These are phyloP conservation scores for Temnothorax unifasciatus DNA, from an alignment of 2,888 invertebrate genomes.

Conservation along the genomic window DNA sequence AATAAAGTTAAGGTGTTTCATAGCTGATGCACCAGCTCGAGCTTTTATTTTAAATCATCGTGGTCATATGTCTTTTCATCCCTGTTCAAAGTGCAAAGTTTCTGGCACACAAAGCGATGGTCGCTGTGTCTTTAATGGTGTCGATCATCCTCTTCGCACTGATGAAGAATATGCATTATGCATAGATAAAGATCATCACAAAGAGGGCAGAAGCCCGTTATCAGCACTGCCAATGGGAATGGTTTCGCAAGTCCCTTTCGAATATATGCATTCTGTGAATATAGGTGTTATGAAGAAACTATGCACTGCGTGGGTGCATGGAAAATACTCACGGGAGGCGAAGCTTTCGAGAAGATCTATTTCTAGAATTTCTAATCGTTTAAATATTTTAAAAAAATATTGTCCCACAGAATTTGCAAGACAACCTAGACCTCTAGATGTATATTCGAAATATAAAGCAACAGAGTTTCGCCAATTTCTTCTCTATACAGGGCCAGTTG, in stretches of 20 bases:
- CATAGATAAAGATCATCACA: neutral
- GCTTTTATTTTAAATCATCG: neutral
- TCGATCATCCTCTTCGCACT: neutral
- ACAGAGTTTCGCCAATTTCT: too few species aligned
- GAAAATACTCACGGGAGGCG: too few species aligned
- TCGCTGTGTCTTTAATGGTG: neutral
- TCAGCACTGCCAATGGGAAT: neutral
- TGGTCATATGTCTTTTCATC: neutral
- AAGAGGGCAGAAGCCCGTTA: neutral
- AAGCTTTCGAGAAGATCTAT: constrained; percentile 2
- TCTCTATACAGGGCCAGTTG: too few species aligned
- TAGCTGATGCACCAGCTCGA: constrained; percentile 16
- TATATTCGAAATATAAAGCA: too few species aligned
- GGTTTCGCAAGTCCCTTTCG: constrained; percentile 1
- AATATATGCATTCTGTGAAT: neutral
- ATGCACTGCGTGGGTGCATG: too few species aligned
- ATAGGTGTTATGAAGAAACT: neutral
- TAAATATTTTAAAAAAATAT: too few species aligned
- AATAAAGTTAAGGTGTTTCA: neutral
- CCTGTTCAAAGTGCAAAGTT: constrained; percentile 10
- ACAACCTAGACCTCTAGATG: too few species aligned
- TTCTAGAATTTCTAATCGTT: neutral
- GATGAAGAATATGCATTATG: neutral
- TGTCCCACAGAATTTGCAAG: too few species aligned
- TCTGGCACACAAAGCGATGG: neutral